Evolutionary conservation across 2,113 vertebrate species (phyloP).

Genomic region (Uria lomvia): DNA sequence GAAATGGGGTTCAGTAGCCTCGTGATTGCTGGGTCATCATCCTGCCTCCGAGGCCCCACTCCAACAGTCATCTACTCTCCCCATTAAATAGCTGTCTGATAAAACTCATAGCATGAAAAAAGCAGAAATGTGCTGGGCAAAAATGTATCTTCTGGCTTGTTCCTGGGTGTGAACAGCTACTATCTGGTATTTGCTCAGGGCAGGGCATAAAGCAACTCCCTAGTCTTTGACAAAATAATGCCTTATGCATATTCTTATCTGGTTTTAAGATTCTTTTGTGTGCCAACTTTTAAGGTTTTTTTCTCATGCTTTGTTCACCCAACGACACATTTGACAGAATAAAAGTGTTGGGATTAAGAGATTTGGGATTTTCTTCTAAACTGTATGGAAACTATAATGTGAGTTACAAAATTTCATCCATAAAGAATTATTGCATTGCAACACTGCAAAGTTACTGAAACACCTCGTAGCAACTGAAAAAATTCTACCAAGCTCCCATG

Average conservation of each 20-base stretch:
- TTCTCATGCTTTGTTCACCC: neutral
- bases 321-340: neutral
- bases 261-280: neutral
- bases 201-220: neutral
- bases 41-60: neutral
- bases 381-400: neutral
- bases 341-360: neutral
- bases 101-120: neutral
- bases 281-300: neutral
- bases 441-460: neutral
- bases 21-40: neutral
- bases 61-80: neutral
- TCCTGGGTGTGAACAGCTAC: neutral
- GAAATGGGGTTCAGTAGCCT: neutral
- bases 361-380: neutral
- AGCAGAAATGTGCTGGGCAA: neutral
- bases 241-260: neutral
- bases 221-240: neutral
- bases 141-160: neutral
- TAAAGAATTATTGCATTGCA: neutral
- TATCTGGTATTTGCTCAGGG: neutral
- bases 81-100: neutral
- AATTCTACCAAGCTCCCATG: neutral
- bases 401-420: neutral
- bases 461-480: neutral